Evolutionary conservation across 2,888 invertebrate genomes (phyloP).

Genomic region (Tetranychus piercei): DNA sequence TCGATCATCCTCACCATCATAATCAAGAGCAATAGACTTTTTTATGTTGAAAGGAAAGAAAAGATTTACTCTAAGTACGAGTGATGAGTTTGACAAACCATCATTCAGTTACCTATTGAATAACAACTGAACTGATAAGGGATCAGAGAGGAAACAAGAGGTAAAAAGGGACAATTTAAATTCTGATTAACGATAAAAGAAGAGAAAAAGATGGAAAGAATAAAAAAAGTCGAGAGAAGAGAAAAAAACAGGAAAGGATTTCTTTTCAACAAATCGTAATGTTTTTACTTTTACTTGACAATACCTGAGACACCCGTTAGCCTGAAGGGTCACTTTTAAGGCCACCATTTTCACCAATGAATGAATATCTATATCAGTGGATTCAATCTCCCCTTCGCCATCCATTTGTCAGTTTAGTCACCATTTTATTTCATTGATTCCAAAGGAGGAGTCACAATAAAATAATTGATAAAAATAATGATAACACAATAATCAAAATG

Average conservation of each 20-base stretch:
- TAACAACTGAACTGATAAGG: background rate
- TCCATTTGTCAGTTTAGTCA: background rate
- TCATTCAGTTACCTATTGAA: background rate
- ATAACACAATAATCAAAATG: background rate
- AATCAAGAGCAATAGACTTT: too few species aligned
- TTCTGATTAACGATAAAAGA: background rate
- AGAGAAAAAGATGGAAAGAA: background rate
- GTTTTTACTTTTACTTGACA: background rate
- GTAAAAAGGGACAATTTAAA: background rate
- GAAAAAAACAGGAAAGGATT: background rate
- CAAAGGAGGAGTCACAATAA: background rate
- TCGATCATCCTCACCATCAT: too few species aligned
- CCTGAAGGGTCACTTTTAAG: background rate
- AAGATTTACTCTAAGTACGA: background rate
- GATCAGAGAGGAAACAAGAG: background rate
- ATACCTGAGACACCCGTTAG: conserved; percentile 1
- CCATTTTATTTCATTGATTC: background rate
- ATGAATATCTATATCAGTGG: background rate
- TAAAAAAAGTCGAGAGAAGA: background rate
- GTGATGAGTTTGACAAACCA: background rate
- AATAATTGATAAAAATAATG: background rate
- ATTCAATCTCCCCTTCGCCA: background rate
- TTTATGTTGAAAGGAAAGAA: too few species aligned
- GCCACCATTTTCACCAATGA: background rate
- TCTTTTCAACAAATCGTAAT: background rate